Conservation (phyloP, 2,797 vertebrate species). For the Clarias fuscus region DNA sequence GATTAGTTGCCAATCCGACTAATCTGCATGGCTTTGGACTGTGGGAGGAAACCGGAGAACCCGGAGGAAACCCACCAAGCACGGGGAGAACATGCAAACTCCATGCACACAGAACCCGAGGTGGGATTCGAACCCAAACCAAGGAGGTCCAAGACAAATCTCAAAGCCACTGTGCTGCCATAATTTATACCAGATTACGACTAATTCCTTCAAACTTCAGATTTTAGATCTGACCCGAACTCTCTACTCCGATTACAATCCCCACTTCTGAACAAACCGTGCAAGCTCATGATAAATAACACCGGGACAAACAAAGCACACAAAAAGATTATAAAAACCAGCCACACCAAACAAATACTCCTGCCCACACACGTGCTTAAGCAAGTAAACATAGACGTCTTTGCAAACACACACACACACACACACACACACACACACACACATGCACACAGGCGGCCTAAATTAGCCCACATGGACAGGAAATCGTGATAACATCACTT, state of each 20-base stretch:
- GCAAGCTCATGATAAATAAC: not conserved
- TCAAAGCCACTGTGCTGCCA: no score
- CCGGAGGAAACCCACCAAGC: no score
- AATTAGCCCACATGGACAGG: slow-evolving; percentile 53
- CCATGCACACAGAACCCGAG: no score
- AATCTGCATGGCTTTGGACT: no score
- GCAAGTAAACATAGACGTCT: slow-evolving; percentile 18
- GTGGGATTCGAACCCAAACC: no score
- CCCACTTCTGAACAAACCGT: not conserved
- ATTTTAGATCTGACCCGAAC: not conserved
- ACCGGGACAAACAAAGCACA: not conserved
- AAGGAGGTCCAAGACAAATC: no score
- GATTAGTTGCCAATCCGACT: no score
- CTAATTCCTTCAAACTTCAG: not conserved
- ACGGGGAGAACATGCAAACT: no score
- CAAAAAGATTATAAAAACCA: slow-evolving; percentile 10
- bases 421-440: slow-evolving; percentile 22
- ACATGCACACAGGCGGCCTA: slow-evolving; percentile 25
- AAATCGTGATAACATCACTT: slow-evolving; percentile 65
- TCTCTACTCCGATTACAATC: not conserved
- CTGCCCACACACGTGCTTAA: slow-evolving; percentile 27
- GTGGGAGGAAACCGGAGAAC: no score
- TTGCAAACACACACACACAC: slow-evolving; percentile 10
- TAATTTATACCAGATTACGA: not conserved
- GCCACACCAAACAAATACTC: slow-evolving; percentile 9